Conservation (phyloP, 2,888 invertebrate genomes). For the Miltochrista miniata region DNA sequence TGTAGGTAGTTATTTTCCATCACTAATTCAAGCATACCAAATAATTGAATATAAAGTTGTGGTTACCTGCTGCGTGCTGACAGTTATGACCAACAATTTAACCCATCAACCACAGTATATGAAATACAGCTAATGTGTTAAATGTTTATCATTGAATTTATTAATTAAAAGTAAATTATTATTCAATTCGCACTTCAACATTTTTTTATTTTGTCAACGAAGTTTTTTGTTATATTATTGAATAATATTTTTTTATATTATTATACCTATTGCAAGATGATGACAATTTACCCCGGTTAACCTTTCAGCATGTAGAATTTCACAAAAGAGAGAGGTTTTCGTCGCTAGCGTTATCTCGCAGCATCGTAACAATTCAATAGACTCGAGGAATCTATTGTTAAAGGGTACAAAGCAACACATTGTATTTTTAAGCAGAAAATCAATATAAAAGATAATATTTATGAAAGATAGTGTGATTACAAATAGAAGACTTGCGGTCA, state of each 20-base stretch:
- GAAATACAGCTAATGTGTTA: too few relatives aligned
- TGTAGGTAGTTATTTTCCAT: too few relatives aligned
- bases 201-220: too few relatives aligned
- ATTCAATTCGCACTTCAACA: too few relatives aligned
- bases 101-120: too few relatives aligned
- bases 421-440: slow-evolving; percentile 22
- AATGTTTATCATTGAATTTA: too few relatives aligned
- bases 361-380: slow-evolving; percentile 59
- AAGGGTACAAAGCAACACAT: slow-evolving; percentile 33
- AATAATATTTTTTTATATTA: not conserved
- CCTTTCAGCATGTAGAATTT: slow-evolving; percentile 46
- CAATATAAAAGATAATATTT: slow-evolving; percentile 14
- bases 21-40: too few relatives aligned
- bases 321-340: slow-evolving; percentile 66
- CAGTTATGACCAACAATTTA: too few relatives aligned
- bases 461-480: slow-evolving; percentile 6
- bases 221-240: too few relatives aligned
- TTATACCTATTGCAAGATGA: not conserved
- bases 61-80: too few relatives aligned
- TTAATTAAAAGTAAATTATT: too few relatives aligned
- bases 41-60: too few relatives aligned
- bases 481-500: not conserved
- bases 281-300: slow-evolving; percentile 20
- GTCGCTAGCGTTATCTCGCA: slow-evolving; percentile 49
- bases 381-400: slow-evolving; percentile 45